A percentile compares a stretch with the other conserved stretches of the same genome.
Evolutionary conservation across 1,140 invertebrate genomes (phyloP).

Genomic region (Linepithema humile): DNA sequence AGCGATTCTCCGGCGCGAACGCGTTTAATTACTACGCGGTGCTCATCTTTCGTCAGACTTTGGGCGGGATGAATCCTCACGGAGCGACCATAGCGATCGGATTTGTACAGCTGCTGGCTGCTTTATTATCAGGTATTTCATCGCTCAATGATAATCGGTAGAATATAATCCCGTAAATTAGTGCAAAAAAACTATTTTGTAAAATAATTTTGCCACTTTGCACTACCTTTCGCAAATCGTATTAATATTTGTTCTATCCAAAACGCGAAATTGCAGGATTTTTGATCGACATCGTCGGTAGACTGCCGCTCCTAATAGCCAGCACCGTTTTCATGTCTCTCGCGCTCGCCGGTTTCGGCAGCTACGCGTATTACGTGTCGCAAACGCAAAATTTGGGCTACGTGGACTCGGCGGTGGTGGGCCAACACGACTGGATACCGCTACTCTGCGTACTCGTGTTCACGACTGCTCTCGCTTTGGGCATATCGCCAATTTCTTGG

Average conservation of each 20-base stretch:
- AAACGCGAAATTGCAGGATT: slow-evolving; percentile 83
- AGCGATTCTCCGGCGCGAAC: slow-evolving; percentile 92
- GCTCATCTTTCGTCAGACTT: slow-evolving; percentile 91
- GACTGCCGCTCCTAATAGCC: slow-evolving; percentile 91
- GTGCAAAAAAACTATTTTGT: neutral
- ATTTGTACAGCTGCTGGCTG: slow-evolving; percentile 91
- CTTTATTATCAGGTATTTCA: slow-evolving; percentile 88
- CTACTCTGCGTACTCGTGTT: slow-evolving; percentile 92
- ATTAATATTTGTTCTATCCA: neutral
- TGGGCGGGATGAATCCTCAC: slow-evolving; percentile 92
- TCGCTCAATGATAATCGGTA: neutral
- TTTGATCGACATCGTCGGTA: slow-evolving; percentile 91
- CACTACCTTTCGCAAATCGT: neutral
- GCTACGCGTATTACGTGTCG: slow-evolving; percentile 90
- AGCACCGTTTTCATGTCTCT: slow-evolving; percentile 93
- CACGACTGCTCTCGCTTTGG: slow-evolving; percentile 93
- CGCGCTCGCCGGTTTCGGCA: slow-evolving; percentile 91
- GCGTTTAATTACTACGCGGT: slow-evolving; percentile 94
- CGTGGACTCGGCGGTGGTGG: slow-evolving; percentile 81
- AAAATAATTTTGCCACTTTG: neutral
- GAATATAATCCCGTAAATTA: neutral
- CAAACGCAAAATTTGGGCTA: slow-evolving; percentile 83
- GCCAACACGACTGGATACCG: slow-evolving; percentile 91
- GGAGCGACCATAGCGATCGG: slow-evolving; percentile 91
- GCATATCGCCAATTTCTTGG: slow-evolving; percentile 95